Base-by-base conservation (phyloP, 2,797 vertebrate species). In the Leptodactylus fallax region DNA sequence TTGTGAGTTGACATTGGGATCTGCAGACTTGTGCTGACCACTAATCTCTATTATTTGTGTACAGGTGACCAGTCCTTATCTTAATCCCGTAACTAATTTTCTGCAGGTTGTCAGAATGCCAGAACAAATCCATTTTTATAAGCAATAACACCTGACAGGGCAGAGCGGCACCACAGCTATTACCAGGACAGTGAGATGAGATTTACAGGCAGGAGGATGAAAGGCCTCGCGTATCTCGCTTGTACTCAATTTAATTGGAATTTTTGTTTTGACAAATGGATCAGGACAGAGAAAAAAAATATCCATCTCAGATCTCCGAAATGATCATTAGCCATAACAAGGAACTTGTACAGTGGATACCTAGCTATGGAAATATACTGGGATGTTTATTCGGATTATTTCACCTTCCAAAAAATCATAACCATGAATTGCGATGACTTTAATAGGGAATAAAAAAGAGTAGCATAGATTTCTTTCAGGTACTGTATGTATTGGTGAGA, bases 71-170 rank as follows among this genome's bases (percentile, higher is more conserved):
- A 17, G 1, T 25, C 8, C 7, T 79, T 79, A 27, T 58, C 13
- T 55, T 7, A 79, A 58, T 27, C 51, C 77, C 14, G 56, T 58
- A 10, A 58, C 77, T 56, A 79, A 79, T 56, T 23, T 6, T 11
- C 53, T 23, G 5, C 16, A 12, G 65, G 8, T 72, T 16, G 23
- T 36, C 21, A 17, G 6, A 10, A 63, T 7, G 27, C 55, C 82
- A 60, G 69, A 79, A 79, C 74, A 51, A 65, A 65, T 78, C 58
- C 58, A 61, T 79, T 76, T 76, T 65, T 53, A 23, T 65, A 65
- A 67, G 72, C 58, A 85, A 53, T 67, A 63, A 67, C 63, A 78
- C 45, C 84, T 78, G 84, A 53, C 60, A 65, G 74, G 58, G 56
- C n/a, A 12, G 58, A 77, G 71, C 72, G 21, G 47, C 55, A 45